Conservation (phyloP, 92 coral and sea anemone species). For the Palythoa heliodiscus region DNA sequence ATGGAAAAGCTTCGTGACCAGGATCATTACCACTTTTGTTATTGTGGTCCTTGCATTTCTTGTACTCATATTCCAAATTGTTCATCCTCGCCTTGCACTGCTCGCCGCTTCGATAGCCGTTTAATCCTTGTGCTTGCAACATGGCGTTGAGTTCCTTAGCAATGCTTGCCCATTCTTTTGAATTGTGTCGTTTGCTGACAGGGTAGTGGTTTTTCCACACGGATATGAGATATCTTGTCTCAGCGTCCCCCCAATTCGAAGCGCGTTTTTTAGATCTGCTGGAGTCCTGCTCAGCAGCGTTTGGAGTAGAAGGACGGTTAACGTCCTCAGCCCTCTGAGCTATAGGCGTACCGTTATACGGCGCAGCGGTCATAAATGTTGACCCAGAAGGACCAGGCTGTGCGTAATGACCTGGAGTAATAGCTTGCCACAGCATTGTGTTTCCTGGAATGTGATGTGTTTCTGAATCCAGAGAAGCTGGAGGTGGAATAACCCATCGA, state of each 20-base stretch:
- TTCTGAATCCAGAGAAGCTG: neutral
- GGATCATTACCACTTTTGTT: constrained; percentile 46
- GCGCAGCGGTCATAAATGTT: no score
- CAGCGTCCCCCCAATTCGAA: neutral
- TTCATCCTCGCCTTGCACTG: constrained; percentile 61
- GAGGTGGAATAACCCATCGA: neutral
- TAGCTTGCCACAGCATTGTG: neutral
- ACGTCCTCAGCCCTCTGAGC: neutral
- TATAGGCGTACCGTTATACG: neutral
- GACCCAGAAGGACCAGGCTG: no score
- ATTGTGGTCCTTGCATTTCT: constrained; percentile 52
- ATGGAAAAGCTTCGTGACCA: constrained; percentile 26
- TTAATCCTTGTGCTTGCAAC: constrained; percentile 19
- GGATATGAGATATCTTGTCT: constrained; percentile 34
- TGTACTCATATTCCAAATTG: constrained; percentile 57
- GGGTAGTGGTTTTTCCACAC: constrained; percentile 47
- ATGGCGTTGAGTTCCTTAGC: constrained; percentile 41
- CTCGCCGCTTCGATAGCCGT: constrained; percentile 33
- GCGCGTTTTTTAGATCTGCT: neutral
- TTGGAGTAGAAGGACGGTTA: neutral
- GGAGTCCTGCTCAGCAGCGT: constrained; percentile 2
- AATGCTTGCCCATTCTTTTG: constrained; percentile 49
- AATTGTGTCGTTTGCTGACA: constrained; percentile 34
- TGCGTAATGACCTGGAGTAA: neutral
- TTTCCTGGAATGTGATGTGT: neutral